Evolutionary conservation across 1,140 invertebrate genomes (phyloP).

Genomic region (Drosophila aff.): DNA sequence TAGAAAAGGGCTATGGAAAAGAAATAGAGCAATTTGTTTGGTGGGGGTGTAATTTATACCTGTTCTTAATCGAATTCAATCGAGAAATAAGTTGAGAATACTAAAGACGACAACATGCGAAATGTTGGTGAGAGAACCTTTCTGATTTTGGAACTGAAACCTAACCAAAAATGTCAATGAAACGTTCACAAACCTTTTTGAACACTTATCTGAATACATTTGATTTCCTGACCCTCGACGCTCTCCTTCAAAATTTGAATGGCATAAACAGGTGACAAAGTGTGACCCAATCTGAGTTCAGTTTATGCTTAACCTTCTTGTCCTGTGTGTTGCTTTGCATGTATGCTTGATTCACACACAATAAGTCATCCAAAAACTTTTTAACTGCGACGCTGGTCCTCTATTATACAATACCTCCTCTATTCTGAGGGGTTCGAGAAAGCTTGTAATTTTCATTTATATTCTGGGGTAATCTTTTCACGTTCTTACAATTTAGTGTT

Average conservation of each 20-base stretch:
- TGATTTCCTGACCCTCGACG: slow-evolving; percentile 8
- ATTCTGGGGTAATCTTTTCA: neutral
- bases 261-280: slow-evolving; percentile 43
- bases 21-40: neutral
- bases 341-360: slow-evolving; percentile 8
- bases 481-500: too few relatives aligned
- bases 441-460: neutral
- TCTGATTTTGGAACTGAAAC: neutral
- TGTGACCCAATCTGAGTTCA: slow-evolving; percentile 47
- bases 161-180: neutral
- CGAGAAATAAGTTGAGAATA: neutral
- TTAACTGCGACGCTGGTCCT: slow-evolving; percentile 23
- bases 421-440: neutral
- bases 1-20: neutral
- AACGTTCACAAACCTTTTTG: neutral
- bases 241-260: slow-evolving; percentile 23
- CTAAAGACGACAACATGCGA: neutral
- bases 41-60: slow-evolving; percentile 7
- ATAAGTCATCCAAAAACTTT: slow-evolving; percentile 34
- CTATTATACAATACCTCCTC: neutral
- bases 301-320: slow-evolving; percentile 32
- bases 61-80: neutral
- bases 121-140: neutral
- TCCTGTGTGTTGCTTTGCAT: slow-evolving; percentile 13
- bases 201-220: slow-evolving; percentile 7